A percentile compares a stretch with the other conserved stretches of the same genome.
phyloP scores from a whole-genome alignment of 2,797 vertebrate species.

The Ceryle rudis region DNA sequence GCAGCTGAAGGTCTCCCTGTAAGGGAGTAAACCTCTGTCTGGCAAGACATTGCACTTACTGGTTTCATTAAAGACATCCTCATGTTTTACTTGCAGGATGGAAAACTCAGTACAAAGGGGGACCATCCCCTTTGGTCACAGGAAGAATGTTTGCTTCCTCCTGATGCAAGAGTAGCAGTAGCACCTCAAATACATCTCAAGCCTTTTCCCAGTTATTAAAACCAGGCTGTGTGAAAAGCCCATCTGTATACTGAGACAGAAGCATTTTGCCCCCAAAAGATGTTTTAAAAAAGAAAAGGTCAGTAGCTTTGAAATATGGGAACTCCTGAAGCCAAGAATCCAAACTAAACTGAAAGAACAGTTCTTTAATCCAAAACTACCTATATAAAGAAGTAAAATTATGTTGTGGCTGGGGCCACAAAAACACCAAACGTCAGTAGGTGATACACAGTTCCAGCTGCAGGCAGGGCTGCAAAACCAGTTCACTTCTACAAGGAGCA shows the following conservation, averaged over 20 bases:
- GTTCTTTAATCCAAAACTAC: background rate
- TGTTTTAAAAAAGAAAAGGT: background rate
- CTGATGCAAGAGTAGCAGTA: background rate
- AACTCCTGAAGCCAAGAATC: background rate
- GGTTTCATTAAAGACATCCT: background rate
- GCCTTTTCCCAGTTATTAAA: background rate
- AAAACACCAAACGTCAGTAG: background rate
- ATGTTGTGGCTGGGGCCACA: background rate
- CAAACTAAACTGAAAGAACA: background rate
- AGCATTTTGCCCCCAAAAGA: background rate
- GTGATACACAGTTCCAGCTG: background rate
- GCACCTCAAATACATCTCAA: background rate
- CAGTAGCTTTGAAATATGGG: background rate
- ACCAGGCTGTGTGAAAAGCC: background rate
- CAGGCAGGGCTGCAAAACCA: background rate
- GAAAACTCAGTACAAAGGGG: background rate
- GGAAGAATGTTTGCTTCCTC: background rate
- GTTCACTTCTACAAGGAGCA: background rate
- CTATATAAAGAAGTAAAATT: background rate
- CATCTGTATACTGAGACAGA: background rate
- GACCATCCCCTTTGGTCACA: background rate
- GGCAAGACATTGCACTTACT: background rate
- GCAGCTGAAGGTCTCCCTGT: background rate
- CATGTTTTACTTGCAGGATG: background rate
- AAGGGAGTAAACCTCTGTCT: background rate